A percentile compares a stretch with the other conserved stretches of the same genome.
phyloP scores from a whole-genome alignment of 2,888 invertebrate species.

The Trissonchulus latispiculum region DNA sequence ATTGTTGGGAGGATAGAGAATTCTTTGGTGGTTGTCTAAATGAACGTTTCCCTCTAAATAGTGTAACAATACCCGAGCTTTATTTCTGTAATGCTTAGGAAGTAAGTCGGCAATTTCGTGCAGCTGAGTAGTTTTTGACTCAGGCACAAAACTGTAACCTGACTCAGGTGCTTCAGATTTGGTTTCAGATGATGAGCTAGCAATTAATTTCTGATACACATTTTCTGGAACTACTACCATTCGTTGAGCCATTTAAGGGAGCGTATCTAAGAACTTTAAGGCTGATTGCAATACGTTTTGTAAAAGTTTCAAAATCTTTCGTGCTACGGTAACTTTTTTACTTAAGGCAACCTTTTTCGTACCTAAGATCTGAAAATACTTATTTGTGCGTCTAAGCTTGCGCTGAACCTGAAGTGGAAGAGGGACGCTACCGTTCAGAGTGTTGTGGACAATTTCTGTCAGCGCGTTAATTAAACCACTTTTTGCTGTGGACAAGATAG shows the following conservation, averaged over 20 bases:
- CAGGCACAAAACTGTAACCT: neutral
- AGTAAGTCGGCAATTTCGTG: neutral
- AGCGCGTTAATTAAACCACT: neutral
- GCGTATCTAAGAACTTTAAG: neutral
- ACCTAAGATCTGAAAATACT: neutral
- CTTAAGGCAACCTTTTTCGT: neutral
- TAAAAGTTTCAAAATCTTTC: neutral
- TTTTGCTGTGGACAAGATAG: neutral
- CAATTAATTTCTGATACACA: neutral
- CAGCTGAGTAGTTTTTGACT: neutral
- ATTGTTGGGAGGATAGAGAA: neutral
- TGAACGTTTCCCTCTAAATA: neutral
- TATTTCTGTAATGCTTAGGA: neutral
- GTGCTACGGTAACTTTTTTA: neutral
- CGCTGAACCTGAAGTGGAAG: neutral
- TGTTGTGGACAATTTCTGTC: neutral
- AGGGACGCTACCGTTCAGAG: neutral
- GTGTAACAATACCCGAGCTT: neutral
- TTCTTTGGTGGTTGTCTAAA: neutral
- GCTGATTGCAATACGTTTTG: neutral
- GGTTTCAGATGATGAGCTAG: neutral
- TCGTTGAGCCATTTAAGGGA: neutral
- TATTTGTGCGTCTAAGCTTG: neutral
- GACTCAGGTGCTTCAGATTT: neutral
- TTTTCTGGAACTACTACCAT: neutral